Percentiles rank a stretch among this genome's conserved stretches.
Conservation (phyloP, 1,140 invertebrate species). For the Aphidius gifuensis region DNA sequence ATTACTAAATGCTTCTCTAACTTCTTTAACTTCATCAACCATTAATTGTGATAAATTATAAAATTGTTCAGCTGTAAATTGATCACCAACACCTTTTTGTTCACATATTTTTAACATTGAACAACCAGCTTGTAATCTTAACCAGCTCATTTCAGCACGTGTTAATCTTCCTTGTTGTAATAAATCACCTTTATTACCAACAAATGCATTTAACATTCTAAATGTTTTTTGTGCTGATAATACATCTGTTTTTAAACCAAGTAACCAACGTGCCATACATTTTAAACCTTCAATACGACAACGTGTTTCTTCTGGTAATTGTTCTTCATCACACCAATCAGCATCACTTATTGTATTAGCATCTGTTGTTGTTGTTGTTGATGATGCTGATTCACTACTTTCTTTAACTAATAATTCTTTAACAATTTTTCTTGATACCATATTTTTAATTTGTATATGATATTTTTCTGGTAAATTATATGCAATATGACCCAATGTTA, state of each 20-base stretch:
- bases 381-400: conserved; percentile 53
- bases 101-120: conserved; percentile 96
- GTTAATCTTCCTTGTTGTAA: conserved; percentile 71
- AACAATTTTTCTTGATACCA: conserved; percentile 92
- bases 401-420: conserved; percentile 92
- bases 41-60: conserved; percentile 89
- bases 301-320: conserved; percentile 85
- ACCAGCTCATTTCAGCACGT: conserved; percentile 87
- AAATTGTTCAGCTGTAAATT: conserved; percentile 92
- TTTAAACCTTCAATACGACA: conserved; percentile 95
- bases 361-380: conserved; percentile 6
- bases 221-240: conserved; percentile 92
- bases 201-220: conserved; percentile 85
- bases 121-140: conserved; percentile 85
- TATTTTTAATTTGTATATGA: conserved; percentile 86
- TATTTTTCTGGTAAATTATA: conserved; percentile 87
- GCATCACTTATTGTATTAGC: conserved; percentile 46
- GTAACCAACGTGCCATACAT: conserved; percentile 91
- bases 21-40: conserved; percentile 85
- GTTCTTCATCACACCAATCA: conserved; percentile 85
- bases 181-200: conserved; percentile 84
- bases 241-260: conserved; percentile 85
- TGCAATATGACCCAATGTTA: conserved; percentile 91
- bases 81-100: conserved; percentile 91
- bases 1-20: conserved; percentile 82